Evolutionary conservation across 2,113 vertebrate genomes (phyloP), one percentile per base, ranked within the genome.

Genomic region (Cheilinus undulatus): DNA sequence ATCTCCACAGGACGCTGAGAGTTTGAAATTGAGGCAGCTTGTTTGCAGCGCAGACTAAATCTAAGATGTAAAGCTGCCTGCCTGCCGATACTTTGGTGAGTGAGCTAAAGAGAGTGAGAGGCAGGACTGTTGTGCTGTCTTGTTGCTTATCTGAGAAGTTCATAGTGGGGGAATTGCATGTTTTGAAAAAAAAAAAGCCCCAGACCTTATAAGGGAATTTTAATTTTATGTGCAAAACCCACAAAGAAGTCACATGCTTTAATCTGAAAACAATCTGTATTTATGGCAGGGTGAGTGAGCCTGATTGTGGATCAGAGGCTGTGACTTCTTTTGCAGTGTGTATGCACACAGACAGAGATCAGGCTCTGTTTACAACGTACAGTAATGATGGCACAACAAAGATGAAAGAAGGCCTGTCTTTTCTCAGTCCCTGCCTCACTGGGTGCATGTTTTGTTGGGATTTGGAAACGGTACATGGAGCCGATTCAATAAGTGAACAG

Each of bases 311-410:
- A 19, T 48, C 53, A 43, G n/a, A n/a, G n/a, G n/a, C 46, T 75
- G 34, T 27, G 0, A 53, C 30, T 45, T 61, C 22, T 42, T 50
- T 59, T 56, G 40, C 30, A 70, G 49, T 56, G 30, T 75, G 46
- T 67, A n/a, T 19, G 59, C 45, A 69, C 42, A 27, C 53, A 51
- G 52, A 60, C 60, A 66, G 50, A 51, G 23, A 24, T 14, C 38
- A 42, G 53, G 50, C 40, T 23, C 53, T 75, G 77, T 73, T 76
- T 73, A 78, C 30, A 59, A 26, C 9, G 19, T 24, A 52, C 45
- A 58, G 30, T 62, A 56, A 64, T 75, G 45, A 54, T 26, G 69
- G 61, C n/a, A 60, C 67, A 65, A 69, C 61, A 69, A 54, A 81
- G 71, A 73, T 40, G 4, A 61, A 54, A 42, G 20, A 43, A 13